Base-by-base conservation (phyloP, 2,888 invertebrate species). In the Heteromyza rotundicornis region DNA sequence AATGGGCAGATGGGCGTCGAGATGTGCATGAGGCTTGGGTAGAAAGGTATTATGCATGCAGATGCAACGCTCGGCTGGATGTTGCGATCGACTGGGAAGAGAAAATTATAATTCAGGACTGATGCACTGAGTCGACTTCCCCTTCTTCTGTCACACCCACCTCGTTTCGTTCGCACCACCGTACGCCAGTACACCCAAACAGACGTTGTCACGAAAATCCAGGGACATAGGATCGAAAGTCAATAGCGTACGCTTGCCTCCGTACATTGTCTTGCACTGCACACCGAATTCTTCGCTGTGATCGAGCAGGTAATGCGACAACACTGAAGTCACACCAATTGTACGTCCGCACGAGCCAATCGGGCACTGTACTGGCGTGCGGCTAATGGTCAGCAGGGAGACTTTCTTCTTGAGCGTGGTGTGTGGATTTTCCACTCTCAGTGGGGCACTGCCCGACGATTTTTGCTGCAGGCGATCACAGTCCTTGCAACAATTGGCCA, bases 231-330 rank as follows among this genome's bases (percentile, higher is more conserved):
- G 63, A 50, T 75, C 68, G 35, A 78, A 74, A 16, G 70, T 60
- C 16, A 76, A 60, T 5, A 73, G 54, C 0, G 73, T 70, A 5
- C 72, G 67, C 19, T 70, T 70, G 0, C 62, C 68, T 1, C 63
- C 58, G 56, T 68, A 70, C 5, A 75, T 69, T 53, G 74, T 71
- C 52, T 70, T 67, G 59, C 71, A 74, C 47, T 70, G 69, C n/a
- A 74, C 71, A 5, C 68, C 67, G 57, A 68, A 69, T 3, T 70
- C 70, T 19, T 71, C 70, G 27, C 57, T 70, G 58, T 77, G 78
- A 62, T 78, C 75, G 0, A 70, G 69, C 2, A 78, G 59, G 54
- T 74, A 76, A 64, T 78, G 78, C 2, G 76, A 74, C 40, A 78
- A 50, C 1, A 77, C 66, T 20, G 72, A 72, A 1, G 76, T 76